Evolutionary conservation across 2,888 invertebrate genomes (phyloP).

Genomic region (Aleiodes alternator): DNA sequence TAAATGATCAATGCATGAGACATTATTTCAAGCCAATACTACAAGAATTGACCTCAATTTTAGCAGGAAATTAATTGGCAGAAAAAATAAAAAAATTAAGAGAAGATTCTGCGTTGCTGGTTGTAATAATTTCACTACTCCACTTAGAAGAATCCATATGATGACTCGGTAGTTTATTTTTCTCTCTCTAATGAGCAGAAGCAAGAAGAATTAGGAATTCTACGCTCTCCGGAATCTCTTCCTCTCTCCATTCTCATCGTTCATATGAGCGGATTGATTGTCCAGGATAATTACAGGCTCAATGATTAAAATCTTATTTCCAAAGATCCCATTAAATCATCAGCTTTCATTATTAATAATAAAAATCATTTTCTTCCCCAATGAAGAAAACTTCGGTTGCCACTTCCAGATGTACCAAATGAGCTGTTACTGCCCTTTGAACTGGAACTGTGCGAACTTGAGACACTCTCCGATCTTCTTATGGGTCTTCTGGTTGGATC

Average conservation of each 20-base stretch:
- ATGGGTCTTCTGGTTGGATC: constrained; percentile 74
- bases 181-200: background rate
- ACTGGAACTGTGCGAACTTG: constrained; percentile 66
- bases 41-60: too few species aligned
- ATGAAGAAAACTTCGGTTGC: constrained; percentile 10
- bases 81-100: too few species aligned
- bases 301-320: background rate
- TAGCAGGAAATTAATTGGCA: too few species aligned
- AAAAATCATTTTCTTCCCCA: constrained; percentile 46
- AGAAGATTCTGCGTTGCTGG: too few species aligned
- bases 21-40: too few species aligned
- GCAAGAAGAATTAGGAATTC: background rate
- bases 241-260: too few species aligned
- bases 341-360: constrained; percentile 8
- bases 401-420: constrained; percentile 48
- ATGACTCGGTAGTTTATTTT: too few species aligned
- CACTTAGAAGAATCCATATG: too few species aligned
- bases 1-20: too few species aligned
- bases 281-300: too few species aligned
- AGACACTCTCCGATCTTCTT: constrained; percentile 69
- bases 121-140: background rate
- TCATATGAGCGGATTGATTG: too few species aligned
- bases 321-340: background rate
- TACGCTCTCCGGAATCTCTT: background rate
- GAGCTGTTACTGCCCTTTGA: constrained; percentile 67